These are phyloP conservation scores for Saccopteryx leptura DNA, from an alignment of 2,113 vertebrate species.

Conservation along the genomic window DNA sequence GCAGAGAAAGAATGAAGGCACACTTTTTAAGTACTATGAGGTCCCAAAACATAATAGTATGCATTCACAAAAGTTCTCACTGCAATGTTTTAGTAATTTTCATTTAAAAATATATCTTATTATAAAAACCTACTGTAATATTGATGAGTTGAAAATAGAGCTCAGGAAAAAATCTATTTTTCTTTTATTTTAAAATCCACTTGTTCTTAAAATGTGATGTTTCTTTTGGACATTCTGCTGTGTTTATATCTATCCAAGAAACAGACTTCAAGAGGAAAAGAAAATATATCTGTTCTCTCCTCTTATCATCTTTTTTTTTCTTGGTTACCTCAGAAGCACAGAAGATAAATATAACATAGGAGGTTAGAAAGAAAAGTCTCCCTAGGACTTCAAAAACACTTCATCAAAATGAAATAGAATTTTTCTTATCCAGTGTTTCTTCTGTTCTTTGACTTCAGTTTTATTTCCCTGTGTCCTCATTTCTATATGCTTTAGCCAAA, in stretches of 20 bases:
- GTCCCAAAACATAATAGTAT: not conserved
- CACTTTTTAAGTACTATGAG: not conserved
- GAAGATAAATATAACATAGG: slow-evolving; percentile 73
- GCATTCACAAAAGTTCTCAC: not conserved
- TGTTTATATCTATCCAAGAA: slow-evolving; percentile 64
- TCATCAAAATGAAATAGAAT: slow-evolving; percentile 75
- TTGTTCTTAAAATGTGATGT: slow-evolving; percentile 39
- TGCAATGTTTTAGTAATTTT: slow-evolving; percentile 9
- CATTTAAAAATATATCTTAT: not conserved
- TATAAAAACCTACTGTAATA: slow-evolving; percentile 39
- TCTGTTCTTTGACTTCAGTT: slow-evolving; percentile 56
- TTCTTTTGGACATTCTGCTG: slow-evolving; percentile 47
- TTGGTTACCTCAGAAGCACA: slow-evolving; percentile 59
- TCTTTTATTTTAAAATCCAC: slow-evolving; percentile 55
- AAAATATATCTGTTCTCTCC: slow-evolving; percentile 56
- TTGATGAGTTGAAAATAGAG: not conserved
- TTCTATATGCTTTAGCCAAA: slow-evolving; percentile 48
- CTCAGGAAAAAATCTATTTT: slow-evolving; percentile 13
- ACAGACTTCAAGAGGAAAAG: slow-evolving; percentile 62
- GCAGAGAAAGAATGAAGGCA: not conserved
- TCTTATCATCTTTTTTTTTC: slow-evolving; percentile 65
- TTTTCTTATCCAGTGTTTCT: slow-evolving; percentile 49
- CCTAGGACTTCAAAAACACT: slow-evolving; percentile 68
- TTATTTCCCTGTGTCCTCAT: slow-evolving; percentile 67
- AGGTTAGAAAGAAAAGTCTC: slow-evolving; percentile 63